These are phyloP conservation scores for Chesias legatella DNA, from an alignment of 2,888 invertebrate genomes.

Conservation along the genomic window DNA sequence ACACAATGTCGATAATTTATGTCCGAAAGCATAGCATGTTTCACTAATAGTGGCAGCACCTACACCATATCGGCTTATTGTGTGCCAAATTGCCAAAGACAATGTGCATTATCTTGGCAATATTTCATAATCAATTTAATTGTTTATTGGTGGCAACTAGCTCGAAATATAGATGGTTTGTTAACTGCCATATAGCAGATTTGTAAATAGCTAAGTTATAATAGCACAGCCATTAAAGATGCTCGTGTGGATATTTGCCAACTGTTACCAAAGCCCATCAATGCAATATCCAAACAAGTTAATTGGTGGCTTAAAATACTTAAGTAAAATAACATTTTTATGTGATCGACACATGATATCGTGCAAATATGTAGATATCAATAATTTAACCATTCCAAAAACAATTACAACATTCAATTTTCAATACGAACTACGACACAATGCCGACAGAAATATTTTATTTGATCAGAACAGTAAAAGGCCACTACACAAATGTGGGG, in stretches of 20 bases:
- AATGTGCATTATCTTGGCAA: conserved; percentile 14
- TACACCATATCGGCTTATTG: too few relatives aligned
- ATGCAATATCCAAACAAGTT: conserved; percentile 37
- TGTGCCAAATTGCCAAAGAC: conserved; percentile 7
- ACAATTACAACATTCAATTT: conserved; percentile 34
- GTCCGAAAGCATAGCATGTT: conserved; percentile 43
- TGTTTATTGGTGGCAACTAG: conserved; percentile 39
- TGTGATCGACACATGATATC: conserved; percentile 37
- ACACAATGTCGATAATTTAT: conserved; percentile 56
- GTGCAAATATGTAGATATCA: conserved; percentile 38
- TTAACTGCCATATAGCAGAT: conserved; percentile 34
- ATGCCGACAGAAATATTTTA: conserved; percentile 11
- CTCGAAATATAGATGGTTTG: conserved; percentile 34
- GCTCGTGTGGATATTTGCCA: conserved; percentile 54
- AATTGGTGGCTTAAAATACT: conserved; percentile 55
- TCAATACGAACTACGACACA: conserved; percentile 30
- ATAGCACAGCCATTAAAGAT: conserved; percentile 68
- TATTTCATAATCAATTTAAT: conserved; percentile 6
- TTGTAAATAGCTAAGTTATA: conserved; percentile 42
- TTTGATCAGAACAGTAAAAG: conserved; percentile 40
- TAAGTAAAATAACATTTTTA: conserved; percentile 52
- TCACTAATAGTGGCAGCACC: conserved; percentile 33
- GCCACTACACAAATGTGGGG: conserved; percentile 42
- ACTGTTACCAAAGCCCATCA: conserved; percentile 33
- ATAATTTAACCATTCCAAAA: conserved; percentile 32